Evolutionary conservation across 1,140 invertebrate species (phyloP), one percentile per base, ranked within the genome.

Genomic region (Neodiprion lecontei): DNA sequence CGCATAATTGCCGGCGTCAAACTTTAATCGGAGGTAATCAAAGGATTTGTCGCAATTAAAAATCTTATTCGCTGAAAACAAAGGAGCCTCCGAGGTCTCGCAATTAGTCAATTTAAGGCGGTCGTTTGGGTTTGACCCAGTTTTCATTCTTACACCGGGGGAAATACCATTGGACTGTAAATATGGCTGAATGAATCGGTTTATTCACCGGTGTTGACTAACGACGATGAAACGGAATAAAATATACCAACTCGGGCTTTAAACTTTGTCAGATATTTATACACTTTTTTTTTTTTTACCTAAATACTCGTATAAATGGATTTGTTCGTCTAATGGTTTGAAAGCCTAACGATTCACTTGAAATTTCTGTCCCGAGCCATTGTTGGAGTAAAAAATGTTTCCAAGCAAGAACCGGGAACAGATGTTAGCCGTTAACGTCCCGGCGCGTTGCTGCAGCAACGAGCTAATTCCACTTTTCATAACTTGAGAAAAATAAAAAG

Each of bases 121-220:
- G n/a, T 61, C 53, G 28, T 61, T 61, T 61, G 53, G 53, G 53
- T 61, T 61, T n/a, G n/a, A 61, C 53, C 53, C 53, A 61, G 28
- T 40, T 61, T 61, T 61, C n/a, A 61, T 61, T 61, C 53, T 40
- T 40, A 40, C 28, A 8, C 11, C 53, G 0, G n/a, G 50, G 11
- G 28, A 40, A 40, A 40, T 40, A 40, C 28, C 28, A 40, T 40
- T 40, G 2, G 28, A 5, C 28, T 40, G 28, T 40, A 40, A 40
- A 40, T 40, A 40, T 40, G 28, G 28, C 28, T 40, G 28, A 40
- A 40, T 40, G 28, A 5, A 40, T 40, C 28, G 28, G 28, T 40
- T 40, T 40, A 40, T 5, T 40, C 28, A 40, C 28, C 28, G 28
- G 28, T 40, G 28, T 40, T 40, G 28, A 40, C 28, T 40, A 40